phyloP scores from a whole-genome alignment of 2,797 vertebrate genomes.

The Lepus oiostolus region DNA sequence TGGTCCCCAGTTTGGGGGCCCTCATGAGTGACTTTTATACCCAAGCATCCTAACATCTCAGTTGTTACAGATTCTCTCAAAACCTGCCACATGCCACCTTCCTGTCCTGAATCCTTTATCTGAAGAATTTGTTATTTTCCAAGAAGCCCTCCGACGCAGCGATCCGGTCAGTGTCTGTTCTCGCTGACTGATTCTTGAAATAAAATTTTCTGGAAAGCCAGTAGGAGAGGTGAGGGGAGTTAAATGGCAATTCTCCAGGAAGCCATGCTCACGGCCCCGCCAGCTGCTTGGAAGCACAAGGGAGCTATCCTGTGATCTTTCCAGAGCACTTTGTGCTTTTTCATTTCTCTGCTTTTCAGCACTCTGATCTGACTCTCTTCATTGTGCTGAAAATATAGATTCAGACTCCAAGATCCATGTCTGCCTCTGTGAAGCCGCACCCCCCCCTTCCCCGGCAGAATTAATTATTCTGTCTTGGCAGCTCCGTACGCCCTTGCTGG shows the following conservation, averaged over 20 bases:
- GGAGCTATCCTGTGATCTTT: neutral
- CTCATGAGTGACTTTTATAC: constrained; percentile 1
- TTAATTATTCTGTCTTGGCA: constrained; percentile 50
- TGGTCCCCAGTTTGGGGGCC: neutral
- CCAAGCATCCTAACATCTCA: neutral
- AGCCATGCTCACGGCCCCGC: neutral
- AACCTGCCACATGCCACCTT: neutral
- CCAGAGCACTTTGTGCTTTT: neutral
- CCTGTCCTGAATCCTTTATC: constrained; percentile 25
- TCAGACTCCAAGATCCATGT: neutral
- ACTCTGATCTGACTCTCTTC: neutral
- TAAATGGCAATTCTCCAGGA: neutral
- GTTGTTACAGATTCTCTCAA: neutral
- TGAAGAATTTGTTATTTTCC: constrained; percentile 62
- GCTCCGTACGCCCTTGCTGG: neutral
- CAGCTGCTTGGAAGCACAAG: neutral
- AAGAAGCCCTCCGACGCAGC: neutral
- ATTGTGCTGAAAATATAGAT: constrained; percentile 21
- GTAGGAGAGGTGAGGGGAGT: neutral
- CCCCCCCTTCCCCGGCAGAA: neutral
- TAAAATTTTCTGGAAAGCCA: neutral
- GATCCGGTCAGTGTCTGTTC: constrained; percentile 29
- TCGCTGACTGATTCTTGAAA: constrained; percentile 52
- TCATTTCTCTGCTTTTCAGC: neutral
- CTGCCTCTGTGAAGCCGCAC: neutral